Evolutionary conservation across 1,140 invertebrate species (phyloP), one percentile per base, ranked within the genome.

Genomic region (Cotesia vestalis): DNA sequence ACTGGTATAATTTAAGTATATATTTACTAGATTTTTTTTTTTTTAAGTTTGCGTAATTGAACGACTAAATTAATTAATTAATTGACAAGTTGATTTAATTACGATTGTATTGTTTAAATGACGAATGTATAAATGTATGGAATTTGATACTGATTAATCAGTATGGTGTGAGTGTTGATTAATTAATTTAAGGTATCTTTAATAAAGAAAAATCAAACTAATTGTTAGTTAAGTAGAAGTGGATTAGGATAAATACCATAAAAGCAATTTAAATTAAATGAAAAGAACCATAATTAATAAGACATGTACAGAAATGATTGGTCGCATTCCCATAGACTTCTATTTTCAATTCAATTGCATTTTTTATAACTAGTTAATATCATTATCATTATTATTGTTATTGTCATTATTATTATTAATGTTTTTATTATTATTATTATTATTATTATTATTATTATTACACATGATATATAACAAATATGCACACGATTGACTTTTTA

Each of bases 191-290:
- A 53, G 66, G 6, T 67, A 53, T 40, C 20, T 20, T 11, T 51
- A 51, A 46, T 40, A 9, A 40, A 51, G 20, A 6, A 66, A 52
- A 66, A 66, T 66, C 63, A 66, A 52, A 52, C 51, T 66, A 52
- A 66, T 66, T 66, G 38, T 66, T 67, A 67, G 51, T 67, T 67
- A 40, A 53, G 40, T 55, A 67, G 66, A 4, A 55, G 8, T 8
- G 38, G 14, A 53, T 12, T 53, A 51, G 14, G 51, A 51, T 35
- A 55, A 55, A 67, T 20, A 51, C 62, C 14, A 40, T 67, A 55
- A 67, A 67, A 67, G 51, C 51, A 55, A 36, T 66, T 27, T 14
- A 51, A 6, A n/a, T 12, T 14, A 38, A 36, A 46, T n/a, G n/a
- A 9, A 64, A 62, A 63, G 5, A 63, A 63, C 1, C 61, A 27